phyloP scores from a whole-genome alignment of 2,113 vertebrate genomes.

The Serinus canaria region DNA sequence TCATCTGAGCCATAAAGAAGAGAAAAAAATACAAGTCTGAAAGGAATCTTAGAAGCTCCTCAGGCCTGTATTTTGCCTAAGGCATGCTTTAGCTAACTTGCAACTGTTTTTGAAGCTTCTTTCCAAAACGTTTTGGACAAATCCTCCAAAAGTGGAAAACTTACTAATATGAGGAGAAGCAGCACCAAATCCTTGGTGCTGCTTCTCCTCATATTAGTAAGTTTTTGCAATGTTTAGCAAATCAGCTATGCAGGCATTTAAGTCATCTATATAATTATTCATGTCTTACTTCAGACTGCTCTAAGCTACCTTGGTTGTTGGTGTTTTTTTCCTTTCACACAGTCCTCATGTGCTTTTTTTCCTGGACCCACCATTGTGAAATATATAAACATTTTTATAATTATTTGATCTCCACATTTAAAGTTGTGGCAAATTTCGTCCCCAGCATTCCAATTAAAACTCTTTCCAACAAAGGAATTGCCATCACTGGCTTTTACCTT shows the following conservation, averaged over 20 bases:
- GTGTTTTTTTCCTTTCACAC: not conserved
- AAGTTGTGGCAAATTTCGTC: not conserved
- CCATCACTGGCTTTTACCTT: not conserved
- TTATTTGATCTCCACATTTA: not conserved
- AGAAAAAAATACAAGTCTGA: not conserved
- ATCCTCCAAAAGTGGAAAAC: not conserved
- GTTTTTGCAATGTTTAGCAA: not conserved
- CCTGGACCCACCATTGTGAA: not conserved
- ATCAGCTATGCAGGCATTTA: not conserved
- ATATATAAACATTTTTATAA: not conserved
- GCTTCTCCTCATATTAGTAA: not conserved
- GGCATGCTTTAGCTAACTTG: not conserved
- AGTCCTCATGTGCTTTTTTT: not conserved
- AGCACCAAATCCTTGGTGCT: not conserved
- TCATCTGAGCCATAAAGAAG: not conserved
- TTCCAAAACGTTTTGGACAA: not conserved
- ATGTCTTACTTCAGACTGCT: not conserved
- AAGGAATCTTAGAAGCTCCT: not conserved
- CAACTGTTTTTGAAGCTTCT: not conserved
- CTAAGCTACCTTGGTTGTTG: not conserved
- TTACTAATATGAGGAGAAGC: too few relatives aligned
- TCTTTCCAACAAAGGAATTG: not conserved
- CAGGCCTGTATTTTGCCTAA: not conserved
- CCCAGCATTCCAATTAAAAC: not conserved
- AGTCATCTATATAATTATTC: not conserved